A percentile compares a stretch with the other conserved stretches of the same genome.
Conservation (phyloP, 2,797 vertebrate species). For the Loriculus beryllinus region DNA sequence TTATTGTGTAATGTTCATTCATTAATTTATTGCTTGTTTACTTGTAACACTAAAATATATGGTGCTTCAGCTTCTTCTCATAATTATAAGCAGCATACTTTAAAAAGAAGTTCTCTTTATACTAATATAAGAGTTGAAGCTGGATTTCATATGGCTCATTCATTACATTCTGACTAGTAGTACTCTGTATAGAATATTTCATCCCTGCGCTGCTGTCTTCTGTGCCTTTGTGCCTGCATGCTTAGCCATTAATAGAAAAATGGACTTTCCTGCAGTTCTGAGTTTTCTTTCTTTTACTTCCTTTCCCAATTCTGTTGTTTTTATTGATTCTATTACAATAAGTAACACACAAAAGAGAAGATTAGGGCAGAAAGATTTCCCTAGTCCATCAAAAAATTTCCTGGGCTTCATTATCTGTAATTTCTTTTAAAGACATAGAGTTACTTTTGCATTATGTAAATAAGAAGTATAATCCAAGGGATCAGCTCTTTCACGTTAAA, state of each 20-base stretch:
- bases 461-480: slow-evolving; percentile 41
- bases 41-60: slow-evolving; percentile 42
- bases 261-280: slow-evolving; percentile 69
- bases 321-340: slow-evolving; percentile 67
- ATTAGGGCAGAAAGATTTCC: slow-evolving; percentile 49
- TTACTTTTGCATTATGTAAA: slow-evolving; percentile 47
- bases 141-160: slow-evolving; percentile 61
- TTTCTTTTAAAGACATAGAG: slow-evolving; percentile 47
- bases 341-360: slow-evolving; percentile 36
- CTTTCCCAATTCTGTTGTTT: slow-evolving; percentile 49
- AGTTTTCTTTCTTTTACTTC: slow-evolving; percentile 55
- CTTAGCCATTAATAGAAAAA: slow-evolving; percentile 70
- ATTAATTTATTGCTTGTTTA: slow-evolving; percentile 68
- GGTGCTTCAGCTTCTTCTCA: slow-evolving; percentile 57
- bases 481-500: slow-evolving; percentile 45
- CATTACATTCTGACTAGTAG: slow-evolving; percentile 56
- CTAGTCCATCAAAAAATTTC: slow-evolving; percentile 29
- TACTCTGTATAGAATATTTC: slow-evolving; percentile 50
- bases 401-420: slow-evolving; percentile 44
- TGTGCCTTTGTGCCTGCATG: slow-evolving; percentile 70
- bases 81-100: slow-evolving; percentile 56
- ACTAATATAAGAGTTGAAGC: slow-evolving; percentile 54
- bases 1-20: slow-evolving; percentile 38
- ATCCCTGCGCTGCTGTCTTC: slow-evolving; percentile 50
- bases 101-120: slow-evolving; percentile 60